These are phyloP conservation scores for Zoanthus solanderi DNA, from an alignment of 92 coral and sea anemone genomes.

Conservation along the genomic window DNA sequence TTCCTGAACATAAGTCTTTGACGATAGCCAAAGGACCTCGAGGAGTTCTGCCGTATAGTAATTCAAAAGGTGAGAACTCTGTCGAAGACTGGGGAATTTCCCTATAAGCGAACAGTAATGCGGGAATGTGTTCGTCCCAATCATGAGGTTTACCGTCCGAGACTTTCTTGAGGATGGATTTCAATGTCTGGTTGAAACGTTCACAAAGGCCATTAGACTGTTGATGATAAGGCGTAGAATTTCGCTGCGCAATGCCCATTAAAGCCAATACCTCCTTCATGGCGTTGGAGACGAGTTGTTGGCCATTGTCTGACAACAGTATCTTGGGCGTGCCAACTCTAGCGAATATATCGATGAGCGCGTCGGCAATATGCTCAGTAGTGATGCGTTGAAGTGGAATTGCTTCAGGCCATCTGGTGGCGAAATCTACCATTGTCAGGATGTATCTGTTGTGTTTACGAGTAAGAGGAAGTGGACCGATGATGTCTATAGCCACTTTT, in stretches of 20 bases:
- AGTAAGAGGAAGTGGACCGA: slow-evolving; percentile 62
- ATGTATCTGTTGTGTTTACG: slow-evolving; percentile 65
- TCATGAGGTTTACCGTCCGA: background rate
- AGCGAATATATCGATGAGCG: slow-evolving; percentile 26
- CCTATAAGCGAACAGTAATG: background rate
- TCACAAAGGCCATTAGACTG: background rate
- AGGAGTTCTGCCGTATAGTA: background rate
- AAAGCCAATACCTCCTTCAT: slow-evolving; percentile 34
- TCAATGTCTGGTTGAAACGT: background rate
- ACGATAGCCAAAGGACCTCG: background rate
- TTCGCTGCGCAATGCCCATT: slow-evolving; percentile 17
- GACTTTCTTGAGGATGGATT: background rate
- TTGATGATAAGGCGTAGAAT: too few relatives aligned
- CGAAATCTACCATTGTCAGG: slow-evolving; percentile 50
- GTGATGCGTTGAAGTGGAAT: slow-evolving; percentile 39
- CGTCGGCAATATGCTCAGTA: slow-evolving; percentile 32
- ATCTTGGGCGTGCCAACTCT: slow-evolving; percentile 62
- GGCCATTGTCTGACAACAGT: slow-evolving; percentile 60
- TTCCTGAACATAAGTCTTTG: too few relatives aligned
- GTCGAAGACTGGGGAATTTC: slow-evolving; percentile 9
- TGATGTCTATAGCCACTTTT: slow-evolving; percentile 35
- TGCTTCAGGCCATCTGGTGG: slow-evolving; percentile 59
- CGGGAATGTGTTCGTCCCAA: background rate
- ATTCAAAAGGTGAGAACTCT: background rate
- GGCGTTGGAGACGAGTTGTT: slow-evolving; percentile 48